Evolutionary conservation across 2,888 invertebrate species (phyloP).

Genomic region (Colletes collaris): DNA sequence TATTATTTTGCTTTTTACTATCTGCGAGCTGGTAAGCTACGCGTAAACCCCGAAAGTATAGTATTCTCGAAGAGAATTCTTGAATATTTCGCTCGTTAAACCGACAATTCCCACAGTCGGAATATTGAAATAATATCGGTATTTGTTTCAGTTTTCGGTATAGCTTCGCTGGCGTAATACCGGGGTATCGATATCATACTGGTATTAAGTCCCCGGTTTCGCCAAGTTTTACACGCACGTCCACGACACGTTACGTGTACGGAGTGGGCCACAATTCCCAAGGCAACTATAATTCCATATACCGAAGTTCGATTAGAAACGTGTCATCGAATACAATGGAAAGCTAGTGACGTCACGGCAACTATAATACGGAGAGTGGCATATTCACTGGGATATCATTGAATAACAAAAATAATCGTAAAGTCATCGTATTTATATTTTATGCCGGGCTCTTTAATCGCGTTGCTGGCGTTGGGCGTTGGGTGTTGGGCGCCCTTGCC

Average conservation of each 20-base stretch:
- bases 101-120: too few relatives aligned
- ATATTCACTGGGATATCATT: conserved; percentile 50
- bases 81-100: too few relatives aligned
- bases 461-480: not conserved
- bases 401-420: conserved; percentile 55
- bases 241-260: not conserved
- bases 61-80: too few relatives aligned
- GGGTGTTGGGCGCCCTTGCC: not conserved
- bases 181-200: too few relatives aligned
- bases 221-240: not conserved
- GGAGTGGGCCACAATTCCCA: conserved; percentile 18
- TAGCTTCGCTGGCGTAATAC: too few relatives aligned
- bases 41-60: too few relatives aligned
- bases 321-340: conserved; percentile 57
- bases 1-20: not conserved
- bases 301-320: conserved; percentile 47
- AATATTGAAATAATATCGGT: too few relatives aligned
- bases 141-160: too few relatives aligned
- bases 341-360: conserved; percentile 54
- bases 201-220: not conserved
- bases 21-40: too few relatives aligned
- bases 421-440: conserved; percentile 50
- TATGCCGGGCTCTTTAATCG: conserved; percentile 15
- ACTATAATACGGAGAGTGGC: conserved; percentile 48
- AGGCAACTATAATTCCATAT: conserved; percentile 52